These are phyloP conservation scores for Cathartes aura DNA, from an alignment of 2,113 vertebrate species.

Conservation along the genomic window DNA sequence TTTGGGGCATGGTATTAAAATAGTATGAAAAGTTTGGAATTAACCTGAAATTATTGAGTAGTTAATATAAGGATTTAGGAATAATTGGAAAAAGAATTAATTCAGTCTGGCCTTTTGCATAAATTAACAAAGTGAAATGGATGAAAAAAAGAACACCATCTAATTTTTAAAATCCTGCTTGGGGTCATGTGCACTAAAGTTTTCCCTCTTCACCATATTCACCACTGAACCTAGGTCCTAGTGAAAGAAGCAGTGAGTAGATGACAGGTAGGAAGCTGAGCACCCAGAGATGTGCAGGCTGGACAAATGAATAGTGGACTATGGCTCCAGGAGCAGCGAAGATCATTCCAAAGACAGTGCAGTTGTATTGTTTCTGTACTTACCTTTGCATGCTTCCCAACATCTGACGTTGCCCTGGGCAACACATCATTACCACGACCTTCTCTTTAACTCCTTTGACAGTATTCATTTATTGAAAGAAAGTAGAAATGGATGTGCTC, in stretches of 20 bases:
- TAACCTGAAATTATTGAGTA: neutral
- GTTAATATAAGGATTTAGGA: neutral
- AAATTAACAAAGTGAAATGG: neutral
- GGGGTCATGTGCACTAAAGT: accelerated
- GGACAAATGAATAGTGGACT: neutral
- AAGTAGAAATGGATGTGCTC: neutral
- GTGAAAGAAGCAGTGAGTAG: neutral
- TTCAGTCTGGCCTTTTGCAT: neutral
- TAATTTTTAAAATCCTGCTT: neutral
- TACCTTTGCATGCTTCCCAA: neutral
- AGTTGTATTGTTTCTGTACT: neutral
- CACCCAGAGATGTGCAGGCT: neutral
- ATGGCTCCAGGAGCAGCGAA: neutral
- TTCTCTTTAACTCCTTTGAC: neutral
- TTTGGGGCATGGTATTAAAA: neutral
- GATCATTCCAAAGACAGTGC: neutral
- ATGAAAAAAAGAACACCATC: neutral
- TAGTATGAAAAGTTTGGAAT: neutral
- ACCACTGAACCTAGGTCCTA: too few species aligned
- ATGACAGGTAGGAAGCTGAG: neutral
- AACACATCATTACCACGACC: too few species aligned
- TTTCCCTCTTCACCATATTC: neutral
- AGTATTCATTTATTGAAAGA: neutral
- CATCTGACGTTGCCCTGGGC: accelerated
- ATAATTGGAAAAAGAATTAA: neutral